Evolutionary conservation across 2,888 invertebrate species (phyloP).

Genomic region (Cephus sareptanus): DNA sequence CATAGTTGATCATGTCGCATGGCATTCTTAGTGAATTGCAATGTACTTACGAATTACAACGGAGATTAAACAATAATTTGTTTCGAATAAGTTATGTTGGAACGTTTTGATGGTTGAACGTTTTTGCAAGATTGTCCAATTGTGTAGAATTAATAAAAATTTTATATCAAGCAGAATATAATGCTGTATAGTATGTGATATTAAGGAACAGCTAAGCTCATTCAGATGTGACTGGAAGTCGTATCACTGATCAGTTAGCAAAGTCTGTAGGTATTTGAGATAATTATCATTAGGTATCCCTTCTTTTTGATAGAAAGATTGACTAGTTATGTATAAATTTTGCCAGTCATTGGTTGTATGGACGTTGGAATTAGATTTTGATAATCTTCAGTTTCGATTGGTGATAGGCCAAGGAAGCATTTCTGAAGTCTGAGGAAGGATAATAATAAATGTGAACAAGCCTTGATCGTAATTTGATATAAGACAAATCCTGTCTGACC

Average conservation of each 20-base stretch:
- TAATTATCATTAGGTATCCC: not conserved
- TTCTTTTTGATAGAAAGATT: not conserved
- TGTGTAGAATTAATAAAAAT: not conserved
- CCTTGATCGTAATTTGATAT: not conserved
- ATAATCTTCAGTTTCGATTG: not conserved
- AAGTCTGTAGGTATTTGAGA: not conserved
- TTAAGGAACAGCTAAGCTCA: not conserved
- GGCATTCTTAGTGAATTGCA: not conserved
- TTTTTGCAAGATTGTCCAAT: not conserved
- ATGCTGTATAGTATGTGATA: not conserved
- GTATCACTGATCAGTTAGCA: not conserved
- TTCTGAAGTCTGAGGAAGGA: not conserved
- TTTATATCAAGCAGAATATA: not conserved
- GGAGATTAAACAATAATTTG: not conserved
- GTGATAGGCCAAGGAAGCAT: not conserved
- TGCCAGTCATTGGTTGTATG: not conserved
- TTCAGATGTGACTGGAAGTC: not conserved
- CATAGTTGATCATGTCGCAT: not conserved
- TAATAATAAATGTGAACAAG: not conserved
- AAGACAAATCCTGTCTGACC: not conserved
- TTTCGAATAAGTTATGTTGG: not conserved
- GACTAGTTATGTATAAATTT: not conserved
- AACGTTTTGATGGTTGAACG: not conserved
- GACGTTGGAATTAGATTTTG: too few species aligned
- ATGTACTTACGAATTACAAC: not conserved